Base-by-base conservation (phyloP, 2,113 vertebrate species). In the Alouatta palliata region DNA sequence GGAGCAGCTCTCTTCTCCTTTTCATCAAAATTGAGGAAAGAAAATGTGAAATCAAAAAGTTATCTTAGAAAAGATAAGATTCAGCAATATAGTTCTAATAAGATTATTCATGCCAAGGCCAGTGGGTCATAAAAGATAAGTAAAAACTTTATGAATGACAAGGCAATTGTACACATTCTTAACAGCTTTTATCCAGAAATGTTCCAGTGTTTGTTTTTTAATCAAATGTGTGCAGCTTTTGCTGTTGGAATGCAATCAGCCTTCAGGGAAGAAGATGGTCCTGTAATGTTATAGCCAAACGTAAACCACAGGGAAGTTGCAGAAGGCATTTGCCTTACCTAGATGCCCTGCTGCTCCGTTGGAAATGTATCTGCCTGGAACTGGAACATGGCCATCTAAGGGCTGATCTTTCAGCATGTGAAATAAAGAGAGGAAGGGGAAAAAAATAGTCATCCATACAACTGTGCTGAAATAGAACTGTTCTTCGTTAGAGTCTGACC, bases 401-500 rank as follows among this genome's bases (percentile, higher is more conserved):
- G 35, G 27, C 82, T 94, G 66, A 19, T 83, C 20, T 96, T 70
- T 70, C 75, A 92, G 52, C 11, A 49, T 45, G 30, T 35, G 77
- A 88, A 83, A 27, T 88, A 88, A 64, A 91, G 20, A 76, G 30
- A 94, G 45, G 20, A 83, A 68, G 37, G 77, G 90, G 61, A 6
- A 49, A 87, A 85, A 79, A 75, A 76, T 3, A 97, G 95, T 94
- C 95, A 97, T 95, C 43, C 2, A 0, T 85, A 56, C 83, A 97
- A 87, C 93, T 97, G 87, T 89, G 82, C 73, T 97, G 97, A 98
- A 98, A 98, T 96, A 97, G 98, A 97, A 98, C 95, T 90, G 90
- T 97, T 98, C 98, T 98, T 98, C 87, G 43, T 95, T 98, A 97
- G 98, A 93, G 95, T 97, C 97, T 96, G 96, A 96, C 97, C 98